phyloP scores from a whole-genome alignment of 2,888 invertebrate species.

The Hirudinaria manillensis region DNA sequence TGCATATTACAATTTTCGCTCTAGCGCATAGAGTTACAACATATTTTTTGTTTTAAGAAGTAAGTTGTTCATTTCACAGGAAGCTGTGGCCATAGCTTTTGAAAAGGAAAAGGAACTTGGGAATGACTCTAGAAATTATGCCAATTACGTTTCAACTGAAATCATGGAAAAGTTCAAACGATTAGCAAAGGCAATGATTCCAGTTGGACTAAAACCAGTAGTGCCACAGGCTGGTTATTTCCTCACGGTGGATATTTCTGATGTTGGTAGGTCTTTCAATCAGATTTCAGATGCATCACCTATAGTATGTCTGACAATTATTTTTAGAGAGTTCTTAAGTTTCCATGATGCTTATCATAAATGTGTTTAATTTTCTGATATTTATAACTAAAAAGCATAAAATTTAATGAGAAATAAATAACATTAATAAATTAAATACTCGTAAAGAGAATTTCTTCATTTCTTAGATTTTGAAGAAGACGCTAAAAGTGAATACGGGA shows the following conservation, averaged over 20 bases:
- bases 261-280: conserved; percentile 43
- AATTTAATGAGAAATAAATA: no score
- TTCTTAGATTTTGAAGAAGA: no score
- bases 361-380: no score
- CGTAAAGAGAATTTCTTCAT: no score
- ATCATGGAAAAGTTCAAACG: conserved; percentile 59
- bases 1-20: neutral
- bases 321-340: no score
- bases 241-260: conserved; percentile 83
- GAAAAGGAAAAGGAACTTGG: conserved; percentile 73
- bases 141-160: conserved; percentile 68
- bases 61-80: conserved; percentile 57
- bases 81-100: conserved; percentile 82
- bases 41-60: neutral
- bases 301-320: no score
- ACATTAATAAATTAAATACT: no score
- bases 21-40: neutral
- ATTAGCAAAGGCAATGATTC: conserved; percentile 52
- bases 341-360: no score
- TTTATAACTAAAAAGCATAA: no score
- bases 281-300: no score
- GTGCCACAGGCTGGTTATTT: conserved; percentile 96
- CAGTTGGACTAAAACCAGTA: conserved; percentile 81
- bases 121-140: conserved; percentile 67
- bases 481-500: no score